Conservation (phyloP, 1,140 invertebrate genomes). For the Drosophila persimilis region DNA sequence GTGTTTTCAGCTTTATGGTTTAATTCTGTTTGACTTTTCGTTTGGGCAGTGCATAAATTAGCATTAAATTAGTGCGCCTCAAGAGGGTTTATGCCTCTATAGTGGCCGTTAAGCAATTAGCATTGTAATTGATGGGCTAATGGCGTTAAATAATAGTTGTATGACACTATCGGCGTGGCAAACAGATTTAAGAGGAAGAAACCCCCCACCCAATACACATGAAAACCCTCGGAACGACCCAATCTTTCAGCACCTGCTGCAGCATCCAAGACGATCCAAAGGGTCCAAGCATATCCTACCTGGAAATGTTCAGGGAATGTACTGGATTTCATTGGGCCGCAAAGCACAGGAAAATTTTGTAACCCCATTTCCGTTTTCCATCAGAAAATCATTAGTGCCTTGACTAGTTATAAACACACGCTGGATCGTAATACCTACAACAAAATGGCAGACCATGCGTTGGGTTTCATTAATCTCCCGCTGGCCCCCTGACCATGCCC, state of each 20-base stretch:
- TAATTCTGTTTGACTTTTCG: slow-evolving; percentile 70
- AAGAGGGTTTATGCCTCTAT: slow-evolving; percentile 23
- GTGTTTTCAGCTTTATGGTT: slow-evolving; percentile 55
- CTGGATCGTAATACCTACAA: background rate
- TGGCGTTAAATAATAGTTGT: background rate
- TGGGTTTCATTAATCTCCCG: slow-evolving; percentile 29
- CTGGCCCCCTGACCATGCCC: background rate
- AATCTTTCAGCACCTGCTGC: too few species aligned
- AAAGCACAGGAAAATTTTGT: slow-evolving; percentile 5
- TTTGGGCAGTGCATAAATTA: slow-evolving; percentile 77
- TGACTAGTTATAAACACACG: background rate
- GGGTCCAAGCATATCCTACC: too few species aligned
- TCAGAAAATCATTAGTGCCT: slow-evolving; percentile 28
- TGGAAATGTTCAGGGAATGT: too few species aligned
- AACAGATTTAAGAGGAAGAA: too few species aligned
- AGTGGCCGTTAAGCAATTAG: slow-evolving; percentile 56
- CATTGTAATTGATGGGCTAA: slow-evolving; percentile 59
- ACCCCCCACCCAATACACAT: background rate
- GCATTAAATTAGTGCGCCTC: slow-evolving; percentile 29
- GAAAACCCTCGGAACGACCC: background rate
- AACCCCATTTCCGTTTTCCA: slow-evolving; percentile 29
- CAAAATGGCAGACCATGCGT: slow-evolving; percentile 7
- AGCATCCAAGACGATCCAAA: too few species aligned
- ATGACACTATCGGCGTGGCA: background rate
- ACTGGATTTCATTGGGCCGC: too few species aligned